Evolutionary conservation across 2,888 invertebrate genomes (phyloP).

Genomic region (Melanargia galathea): DNA sequence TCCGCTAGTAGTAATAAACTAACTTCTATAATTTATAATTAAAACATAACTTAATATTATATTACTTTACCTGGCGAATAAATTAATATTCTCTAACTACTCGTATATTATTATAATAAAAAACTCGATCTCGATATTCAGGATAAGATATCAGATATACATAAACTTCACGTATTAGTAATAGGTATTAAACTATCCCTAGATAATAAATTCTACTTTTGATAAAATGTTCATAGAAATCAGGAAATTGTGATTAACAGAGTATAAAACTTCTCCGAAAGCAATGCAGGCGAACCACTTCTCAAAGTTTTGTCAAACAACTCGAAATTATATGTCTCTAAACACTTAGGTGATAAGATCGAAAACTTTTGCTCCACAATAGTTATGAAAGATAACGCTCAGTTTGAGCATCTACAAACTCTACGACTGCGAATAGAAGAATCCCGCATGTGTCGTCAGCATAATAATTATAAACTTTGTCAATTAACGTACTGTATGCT

Average conservation of each 20-base stretch:
- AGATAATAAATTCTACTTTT: background rate
- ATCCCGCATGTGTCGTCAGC: background rate
- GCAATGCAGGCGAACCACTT: too few relatives aligned
- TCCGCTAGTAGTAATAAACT: too few relatives aligned
- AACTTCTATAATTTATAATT: too few relatives aligned
- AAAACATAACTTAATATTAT: too few relatives aligned
- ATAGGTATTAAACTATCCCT: background rate
- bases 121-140: constrained; percentile 4
- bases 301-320: background rate
- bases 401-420: background rate
- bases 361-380: background rate
- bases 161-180: background rate
- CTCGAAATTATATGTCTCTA: background rate
- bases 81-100: constrained; percentile 4
- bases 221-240: background rate
- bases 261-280: too few relatives aligned
- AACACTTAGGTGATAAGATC: background rate
- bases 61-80: too few relatives aligned
- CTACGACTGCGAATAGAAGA: background rate
- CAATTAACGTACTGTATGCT: background rate
- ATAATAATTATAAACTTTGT: background rate
- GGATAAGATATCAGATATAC: background rate
- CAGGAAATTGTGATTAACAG: background rate
- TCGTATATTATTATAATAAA: constrained; percentile 1
- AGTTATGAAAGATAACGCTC: background rate